Evolutionary conservation across 2,888 invertebrate species (phyloP), one percentile per base, ranked within the genome.

Genomic region (Drosophila formosana): DNA sequence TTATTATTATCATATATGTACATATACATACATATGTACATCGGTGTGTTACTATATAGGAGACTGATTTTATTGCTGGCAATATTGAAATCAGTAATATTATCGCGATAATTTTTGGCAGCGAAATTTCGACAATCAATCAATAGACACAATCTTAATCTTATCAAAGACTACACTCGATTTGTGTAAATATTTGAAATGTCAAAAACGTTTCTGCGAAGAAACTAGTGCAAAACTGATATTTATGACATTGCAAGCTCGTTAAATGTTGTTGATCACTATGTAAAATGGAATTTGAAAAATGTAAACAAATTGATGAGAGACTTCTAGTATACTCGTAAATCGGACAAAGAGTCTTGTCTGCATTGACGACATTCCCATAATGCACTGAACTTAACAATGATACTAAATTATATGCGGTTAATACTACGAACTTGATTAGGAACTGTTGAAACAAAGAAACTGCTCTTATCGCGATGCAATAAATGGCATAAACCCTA

Each of bases 401-500:
- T 25, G 39, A 5, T 51, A 39, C 25, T 23, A 13, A 8, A 37
- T 4, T n/a, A 46, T 46, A 11, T 46, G 46, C 8, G 11, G 8
- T 8, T 32, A 32, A 11, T n/a, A 39, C 25, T n/a, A 4, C 8
- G 26, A 1, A 28, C 9, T 11, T 30, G 18, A 53, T 53, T 43
- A 41, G 30, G 28, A 51, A 13, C 8, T 25, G 25, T 52, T 39
- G 9, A 39, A 52, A 26, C 28, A 45, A 49, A 45, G 32, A 3
- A 25, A 45, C 8, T 4, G 7, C 3, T 5, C 4, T 43, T 43
- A 55, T 55, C 32, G 3, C n/a, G 3, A 3, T 8, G 3, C 18
- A 41, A 37, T 18, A 32, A 30, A 13, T 3, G 13, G 4, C 30
- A 41, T 6, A 28, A 7, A 6, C 52, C 28, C 3, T 7, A 11